These are phyloP conservation scores for Agrilus biguttatus DNA, from an alignment of 2,888 invertebrate species.

Conservation along the genomic window DNA sequence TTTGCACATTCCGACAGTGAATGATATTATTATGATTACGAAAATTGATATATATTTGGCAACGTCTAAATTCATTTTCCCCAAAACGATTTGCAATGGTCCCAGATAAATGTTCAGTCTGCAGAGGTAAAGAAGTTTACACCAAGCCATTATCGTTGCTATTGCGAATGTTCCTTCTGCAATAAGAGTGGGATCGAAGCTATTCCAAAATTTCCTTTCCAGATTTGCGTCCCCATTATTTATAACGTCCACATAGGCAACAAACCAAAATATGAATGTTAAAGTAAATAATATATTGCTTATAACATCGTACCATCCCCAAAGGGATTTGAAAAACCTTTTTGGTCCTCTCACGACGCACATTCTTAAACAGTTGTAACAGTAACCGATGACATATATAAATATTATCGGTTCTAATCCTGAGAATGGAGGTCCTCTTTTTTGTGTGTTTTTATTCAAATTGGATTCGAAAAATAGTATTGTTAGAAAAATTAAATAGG, in stretches of 20 bases:
- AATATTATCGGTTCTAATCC: slow-evolving; percentile 33
- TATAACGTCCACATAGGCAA: slow-evolving; percentile 38
- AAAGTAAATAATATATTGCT: slow-evolving; percentile 41
- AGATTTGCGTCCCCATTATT: slow-evolving; percentile 32
- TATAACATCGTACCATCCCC: slow-evolving; percentile 50
- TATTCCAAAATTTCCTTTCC: slow-evolving; percentile 51
- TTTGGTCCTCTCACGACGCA: slow-evolving; percentile 40
- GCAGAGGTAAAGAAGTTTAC: slow-evolving; percentile 46
- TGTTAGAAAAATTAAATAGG: slow-evolving; percentile 50
- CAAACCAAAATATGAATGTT: slow-evolving; percentile 49
- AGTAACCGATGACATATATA: slow-evolving; percentile 39
- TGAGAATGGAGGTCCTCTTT: slow-evolving; percentile 43
- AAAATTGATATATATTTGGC: slow-evolving; percentile 47
- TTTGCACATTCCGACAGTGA: slow-evolving; percentile 43
- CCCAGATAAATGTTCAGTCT: slow-evolving; percentile 49
- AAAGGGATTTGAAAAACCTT: slow-evolving; percentile 40
- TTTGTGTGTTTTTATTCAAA: slow-evolving; percentile 40
- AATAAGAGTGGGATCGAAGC: slow-evolving; percentile 46
- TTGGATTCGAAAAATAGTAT: slow-evolving; percentile 47
- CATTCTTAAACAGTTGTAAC: slow-evolving; percentile 41
- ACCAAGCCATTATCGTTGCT: slow-evolving; percentile 51
- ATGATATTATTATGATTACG: slow-evolving; percentile 41
- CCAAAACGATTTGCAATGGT: slow-evolving; percentile 49
- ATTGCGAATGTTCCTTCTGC: slow-evolving; percentile 52
- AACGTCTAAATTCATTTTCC: slow-evolving; percentile 54